Percentiles rank a stretch among this genome's conserved stretches.
Evolutionary conservation across 2,888 invertebrate species (phyloP).

Genomic region (Cotesia congregata): DNA sequence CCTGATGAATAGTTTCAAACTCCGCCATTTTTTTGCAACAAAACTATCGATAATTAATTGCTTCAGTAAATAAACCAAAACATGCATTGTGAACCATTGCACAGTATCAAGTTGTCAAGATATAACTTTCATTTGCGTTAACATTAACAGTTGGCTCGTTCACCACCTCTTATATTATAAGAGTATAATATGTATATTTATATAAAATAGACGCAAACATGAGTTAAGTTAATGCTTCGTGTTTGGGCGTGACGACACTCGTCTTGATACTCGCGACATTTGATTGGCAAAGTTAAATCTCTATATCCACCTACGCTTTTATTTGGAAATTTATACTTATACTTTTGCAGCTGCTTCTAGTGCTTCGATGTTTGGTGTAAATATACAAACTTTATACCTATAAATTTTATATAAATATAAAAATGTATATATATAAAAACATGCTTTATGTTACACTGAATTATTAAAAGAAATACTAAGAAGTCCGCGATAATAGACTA

Average conservation of each 20-base stretch:
- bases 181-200: not conserved
- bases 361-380: not conserved
- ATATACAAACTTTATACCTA: too few relatives aligned
- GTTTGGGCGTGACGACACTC: slow-evolving; percentile 10
- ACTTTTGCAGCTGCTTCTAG: not conserved
- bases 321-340: not conserved
- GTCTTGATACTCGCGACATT: not conserved
- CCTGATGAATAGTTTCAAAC: not conserved
- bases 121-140: not conserved
- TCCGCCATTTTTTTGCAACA: not conserved
- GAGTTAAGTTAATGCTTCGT: not conserved
- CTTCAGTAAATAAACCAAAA: not conserved
- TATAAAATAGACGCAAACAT: not conserved
- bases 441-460: not conserved
- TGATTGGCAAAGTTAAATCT: slow-evolving; percentile 10
- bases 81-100: not conserved
- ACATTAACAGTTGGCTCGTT: slow-evolving; percentile 3
- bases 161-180: not conserved
- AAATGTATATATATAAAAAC: not conserved
- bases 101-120: slow-evolving; percentile 3
- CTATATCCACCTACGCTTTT: slow-evolving; percentile 12
- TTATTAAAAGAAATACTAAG: not conserved
- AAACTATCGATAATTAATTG: not conserved
- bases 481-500: not conserved
- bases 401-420: too few relatives aligned